These are phyloP conservation scores for Pipistrellus nathusii DNA, from an alignment of 2,797 vertebrate species.

Conservation along the genomic window DNA sequence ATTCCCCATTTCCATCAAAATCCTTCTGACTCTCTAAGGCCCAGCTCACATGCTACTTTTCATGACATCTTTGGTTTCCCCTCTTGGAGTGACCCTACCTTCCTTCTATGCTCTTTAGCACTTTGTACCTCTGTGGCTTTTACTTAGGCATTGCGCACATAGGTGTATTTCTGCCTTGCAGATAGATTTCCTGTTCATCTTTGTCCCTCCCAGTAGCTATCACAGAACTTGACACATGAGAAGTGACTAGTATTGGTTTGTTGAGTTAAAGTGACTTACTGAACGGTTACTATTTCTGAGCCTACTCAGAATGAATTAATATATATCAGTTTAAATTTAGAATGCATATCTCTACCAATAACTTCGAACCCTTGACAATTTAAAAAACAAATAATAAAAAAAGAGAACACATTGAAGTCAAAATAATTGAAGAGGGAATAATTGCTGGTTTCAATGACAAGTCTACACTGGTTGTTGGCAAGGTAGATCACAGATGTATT, in stretches of 20 bases:
- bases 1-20: background rate
- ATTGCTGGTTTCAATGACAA: background rate
- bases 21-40: background rate
- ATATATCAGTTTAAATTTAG: background rate
- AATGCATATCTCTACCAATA: background rate
- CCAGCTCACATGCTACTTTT: background rate
- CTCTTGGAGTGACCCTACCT: background rate
- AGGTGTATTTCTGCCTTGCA: background rate
- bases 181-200: background rate
- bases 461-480: background rate
- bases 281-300: background rate
- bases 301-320: background rate
- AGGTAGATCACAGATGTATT: background rate
- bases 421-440: background rate
- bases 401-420: background rate
- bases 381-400: background rate
- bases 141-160: background rate
- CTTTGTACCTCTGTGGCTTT: background rate
- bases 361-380: background rate
- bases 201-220: background rate
- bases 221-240: background rate
- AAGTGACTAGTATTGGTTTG: background rate
- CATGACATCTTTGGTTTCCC: background rate
- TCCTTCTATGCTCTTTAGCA: background rate
- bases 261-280: background rate